These are phyloP conservation scores for Sigmodon hispidus DNA, from an alignment of 2,113 vertebrate genomes.

Conservation along the genomic window DNA sequence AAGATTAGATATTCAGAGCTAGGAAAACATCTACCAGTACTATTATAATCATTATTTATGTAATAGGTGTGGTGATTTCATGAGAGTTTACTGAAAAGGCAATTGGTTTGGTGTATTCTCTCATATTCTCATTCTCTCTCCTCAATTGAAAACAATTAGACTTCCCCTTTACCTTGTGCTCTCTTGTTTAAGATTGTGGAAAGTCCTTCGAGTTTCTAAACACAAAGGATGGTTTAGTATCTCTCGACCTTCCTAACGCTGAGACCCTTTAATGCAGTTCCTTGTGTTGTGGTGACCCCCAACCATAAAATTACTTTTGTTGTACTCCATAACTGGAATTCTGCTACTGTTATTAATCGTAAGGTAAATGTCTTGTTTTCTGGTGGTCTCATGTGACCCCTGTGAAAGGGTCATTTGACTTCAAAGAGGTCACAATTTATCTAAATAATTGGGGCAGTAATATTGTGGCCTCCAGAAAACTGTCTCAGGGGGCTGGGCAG, in stretches of 20 bases:
- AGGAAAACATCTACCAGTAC: neutral
- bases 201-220: neutral
- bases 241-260: neutral
- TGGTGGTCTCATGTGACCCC: neutral
- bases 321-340: neutral
- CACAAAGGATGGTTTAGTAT: neutral
- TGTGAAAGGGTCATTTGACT: neutral
- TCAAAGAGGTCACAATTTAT: neutral
- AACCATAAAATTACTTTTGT: neutral
- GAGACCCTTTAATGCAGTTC: neutral
- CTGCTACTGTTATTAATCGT: neutral
- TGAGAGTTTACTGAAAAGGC: neutral
- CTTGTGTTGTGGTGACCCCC: neutral
- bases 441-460: neutral
- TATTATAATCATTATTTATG: neutral
- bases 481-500: neutral
- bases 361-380: neutral
- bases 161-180: neutral
- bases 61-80: neutral
- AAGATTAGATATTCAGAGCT: constrained; percentile 14
- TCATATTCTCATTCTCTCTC: neutral
- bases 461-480: neutral
- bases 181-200: neutral
- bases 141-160: neutral
- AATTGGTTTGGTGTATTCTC: neutral